Conservation (phyloP, 2,113 vertebrate species). For the Tupaia chinensis region DNA sequence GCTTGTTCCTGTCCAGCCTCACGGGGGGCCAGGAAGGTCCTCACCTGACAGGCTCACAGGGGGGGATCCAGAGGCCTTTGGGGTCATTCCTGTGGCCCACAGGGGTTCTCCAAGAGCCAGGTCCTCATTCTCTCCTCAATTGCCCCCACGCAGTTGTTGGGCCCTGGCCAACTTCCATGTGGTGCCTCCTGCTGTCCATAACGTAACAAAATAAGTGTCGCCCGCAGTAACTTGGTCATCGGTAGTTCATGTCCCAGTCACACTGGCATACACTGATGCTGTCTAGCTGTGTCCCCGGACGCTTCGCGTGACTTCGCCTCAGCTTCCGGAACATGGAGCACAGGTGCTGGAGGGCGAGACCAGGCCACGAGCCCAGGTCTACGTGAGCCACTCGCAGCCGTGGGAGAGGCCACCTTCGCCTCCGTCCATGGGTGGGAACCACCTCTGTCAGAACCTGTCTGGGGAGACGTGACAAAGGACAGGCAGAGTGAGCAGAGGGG, state of each 20-base stretch:
- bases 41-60: neutral
- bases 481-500: rapidly evolving
- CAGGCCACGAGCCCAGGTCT: neutral
- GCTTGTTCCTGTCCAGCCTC: neutral
- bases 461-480: too few relatives aligned
- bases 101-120: neutral
- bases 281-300: neutral
- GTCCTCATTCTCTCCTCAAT: too few relatives aligned
- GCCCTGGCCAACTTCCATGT: too few relatives aligned
- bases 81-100: neutral
- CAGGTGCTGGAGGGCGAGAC: neutral
- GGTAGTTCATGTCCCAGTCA: neutral
- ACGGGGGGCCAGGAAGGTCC: neutral
- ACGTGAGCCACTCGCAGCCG: rapidly evolving
- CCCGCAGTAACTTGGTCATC: too few relatives aligned
- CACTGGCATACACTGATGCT: neutral
- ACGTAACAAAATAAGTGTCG: too few relatives aligned
- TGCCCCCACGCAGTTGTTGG: too few relatives aligned
- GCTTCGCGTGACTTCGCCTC: neutral
- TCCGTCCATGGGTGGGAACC: neutral
- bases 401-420: neutral
- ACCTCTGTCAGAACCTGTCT: neutral
- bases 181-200: neutral
- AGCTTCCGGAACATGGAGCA: neutral
- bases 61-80: neutral